Percentiles rank a stretch among this genome's conserved stretches.
phyloP scores from a whole-genome alignment of 2,888 invertebrate species.

The Papilio protenor region DNA sequence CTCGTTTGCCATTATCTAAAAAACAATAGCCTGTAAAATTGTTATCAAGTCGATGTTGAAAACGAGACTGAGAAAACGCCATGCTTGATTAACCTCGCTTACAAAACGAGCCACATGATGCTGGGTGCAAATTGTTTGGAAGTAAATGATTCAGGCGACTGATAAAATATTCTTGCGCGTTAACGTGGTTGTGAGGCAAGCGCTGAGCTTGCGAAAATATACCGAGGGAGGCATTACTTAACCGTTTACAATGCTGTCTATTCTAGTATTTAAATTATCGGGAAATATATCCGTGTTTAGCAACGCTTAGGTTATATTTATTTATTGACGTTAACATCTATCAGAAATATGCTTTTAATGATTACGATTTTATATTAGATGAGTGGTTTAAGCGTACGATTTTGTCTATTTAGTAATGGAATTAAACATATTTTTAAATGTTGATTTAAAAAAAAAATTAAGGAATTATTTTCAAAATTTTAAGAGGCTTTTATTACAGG shows the following conservation, averaged over 20 bases:
- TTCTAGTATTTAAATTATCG: conserved; percentile 47
- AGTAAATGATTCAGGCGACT: conserved; percentile 52
- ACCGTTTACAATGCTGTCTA: conserved; percentile 65
- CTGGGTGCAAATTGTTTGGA: conserved; percentile 55
- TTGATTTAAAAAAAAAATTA: too few relatives aligned
- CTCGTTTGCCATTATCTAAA: neutral
- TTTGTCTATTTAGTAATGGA: too few relatives aligned
- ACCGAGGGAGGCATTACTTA: conserved; percentile 70
- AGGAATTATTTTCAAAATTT: too few relatives aligned
- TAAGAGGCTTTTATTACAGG: too few relatives aligned
- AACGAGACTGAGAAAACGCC: conserved; percentile 9
- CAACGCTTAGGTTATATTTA: neutral
- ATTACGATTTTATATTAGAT: too few relatives aligned
- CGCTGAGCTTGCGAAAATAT: conserved; percentile 70
- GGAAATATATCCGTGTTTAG: conserved; percentile 25
- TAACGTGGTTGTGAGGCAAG: conserved; percentile 69
- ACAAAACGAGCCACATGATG: conserved; percentile 53
- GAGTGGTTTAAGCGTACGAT: too few relatives aligned
- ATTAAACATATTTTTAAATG: too few relatives aligned
- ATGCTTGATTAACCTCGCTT: conserved; percentile 43
- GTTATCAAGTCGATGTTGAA: conserved; percentile 4
- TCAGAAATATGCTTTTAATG: neutral
- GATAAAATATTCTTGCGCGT: conserved; percentile 58
- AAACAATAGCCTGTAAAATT: conserved; percentile 1
- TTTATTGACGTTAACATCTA: neutral